Evolutionary conservation across 1,140 invertebrate species (phyloP), one percentile per base, ranked within the genome.

Genomic region (Panagrolaimus sp.): DNA sequence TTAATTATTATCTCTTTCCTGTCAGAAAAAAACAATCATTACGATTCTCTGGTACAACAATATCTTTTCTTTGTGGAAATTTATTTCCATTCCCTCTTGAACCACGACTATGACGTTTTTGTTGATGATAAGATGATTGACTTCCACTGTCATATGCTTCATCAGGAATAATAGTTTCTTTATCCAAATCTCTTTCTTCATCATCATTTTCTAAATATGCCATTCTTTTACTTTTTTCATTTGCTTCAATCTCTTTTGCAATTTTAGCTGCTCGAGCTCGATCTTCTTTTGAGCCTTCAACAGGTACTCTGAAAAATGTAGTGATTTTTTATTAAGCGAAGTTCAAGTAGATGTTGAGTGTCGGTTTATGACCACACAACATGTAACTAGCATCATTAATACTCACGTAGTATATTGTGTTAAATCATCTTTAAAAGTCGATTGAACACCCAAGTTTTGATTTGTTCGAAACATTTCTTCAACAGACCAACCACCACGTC

Each of bases 181-280:
- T 71, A 43, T 70, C 68, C 27, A 70, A 61, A 71, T 70, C 68
- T 14, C 69, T 38, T 44, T 70, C 69, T 23, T 71, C 69, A 43
- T 70, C 69, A 44, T 70, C 69, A 47, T 70, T 70, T 47, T 70
- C 69, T 14, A 70, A 42, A n/a, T 16, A 16, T 14, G 66, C 43
- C 25, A 62, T 27, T 13, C 38, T 53, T 25, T 42, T 23, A 13
- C 66, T 69, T 8, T 42, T 44, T 11, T n/a, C 13, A 44, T 53
- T 69, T 25, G 11, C 44, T 43, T 70, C 69, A 31, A 70, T 70
- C 48, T 51, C 47, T 11, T 31, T 27, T 8, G 69, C 69, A 46
- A 70, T 68, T 27, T 46, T 14, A 5, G 63, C 53, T 14, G 69
- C 69, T 47, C 68, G 38, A 11, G 23, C 42, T 14, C 66, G 23